phyloP scores from a whole-genome alignment of 2,113 vertebrate genomes.

The Periophthalmus modestus region DNA sequence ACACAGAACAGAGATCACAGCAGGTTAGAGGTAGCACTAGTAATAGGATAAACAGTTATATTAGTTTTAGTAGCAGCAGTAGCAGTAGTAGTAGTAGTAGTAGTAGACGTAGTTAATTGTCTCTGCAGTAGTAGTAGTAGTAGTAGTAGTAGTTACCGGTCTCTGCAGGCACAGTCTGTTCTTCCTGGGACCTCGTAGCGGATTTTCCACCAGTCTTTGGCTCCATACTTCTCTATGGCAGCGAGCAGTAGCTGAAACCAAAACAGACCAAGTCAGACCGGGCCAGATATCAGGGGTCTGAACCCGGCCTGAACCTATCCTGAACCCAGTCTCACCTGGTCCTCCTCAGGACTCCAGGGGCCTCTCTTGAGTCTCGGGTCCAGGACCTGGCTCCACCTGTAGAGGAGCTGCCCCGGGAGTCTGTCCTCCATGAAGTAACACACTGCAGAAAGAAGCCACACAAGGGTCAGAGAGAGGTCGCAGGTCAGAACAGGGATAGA shows the following conservation, averaged over 20 bases:
- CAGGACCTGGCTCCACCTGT: slow-evolving; percentile 88
- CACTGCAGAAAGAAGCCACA: slow-evolving; percentile 69
- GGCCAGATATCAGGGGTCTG: no score
- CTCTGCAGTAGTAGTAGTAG: no score
- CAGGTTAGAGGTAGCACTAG: no score
- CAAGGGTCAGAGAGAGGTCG: background rate
- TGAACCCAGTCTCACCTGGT: slow-evolving; percentile 73
- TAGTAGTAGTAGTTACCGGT: slow-evolving; percentile 74
- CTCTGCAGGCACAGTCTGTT: slow-evolving; percentile 85
- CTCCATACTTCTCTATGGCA: slow-evolving; percentile 82
- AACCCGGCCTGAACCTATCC: background rate
- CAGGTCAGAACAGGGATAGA: background rate
- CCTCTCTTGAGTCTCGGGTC: slow-evolving; percentile 87
- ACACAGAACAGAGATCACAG: no score
- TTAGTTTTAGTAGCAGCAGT: no score
- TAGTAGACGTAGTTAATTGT: no score
- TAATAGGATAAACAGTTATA: no score
- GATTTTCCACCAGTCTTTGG: slow-evolving; percentile 89
- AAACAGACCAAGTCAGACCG: background rate
- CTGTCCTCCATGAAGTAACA: slow-evolving; percentile 95
- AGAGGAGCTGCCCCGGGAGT: slow-evolving; percentile 85
- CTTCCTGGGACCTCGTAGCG: slow-evolving; percentile 87
- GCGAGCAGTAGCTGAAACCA: slow-evolving; percentile 80
- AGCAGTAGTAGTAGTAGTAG: no score
- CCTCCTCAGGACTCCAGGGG: slow-evolving; percentile 85